These are phyloP conservation scores for Fulica atra DNA, from an alignment of 2,113 vertebrate genomes.

Conservation along the genomic window DNA sequence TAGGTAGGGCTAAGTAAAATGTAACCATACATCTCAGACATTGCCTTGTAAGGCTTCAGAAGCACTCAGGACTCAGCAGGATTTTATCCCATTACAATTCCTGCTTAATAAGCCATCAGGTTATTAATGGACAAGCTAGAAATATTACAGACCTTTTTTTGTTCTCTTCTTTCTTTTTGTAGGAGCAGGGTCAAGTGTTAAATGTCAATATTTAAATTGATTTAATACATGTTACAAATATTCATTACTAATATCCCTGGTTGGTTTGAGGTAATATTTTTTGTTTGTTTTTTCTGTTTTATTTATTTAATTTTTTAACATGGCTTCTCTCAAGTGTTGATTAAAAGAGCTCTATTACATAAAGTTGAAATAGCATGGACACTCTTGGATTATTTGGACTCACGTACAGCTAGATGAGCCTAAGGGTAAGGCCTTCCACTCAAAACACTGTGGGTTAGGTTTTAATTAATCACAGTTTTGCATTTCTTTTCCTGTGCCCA, in stretches of 20 bases:
- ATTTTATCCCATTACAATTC: neutral
- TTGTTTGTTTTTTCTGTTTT: neutral
- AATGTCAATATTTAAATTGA: neutral
- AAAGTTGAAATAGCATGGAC: neutral
- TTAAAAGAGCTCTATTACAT: neutral
- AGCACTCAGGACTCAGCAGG: neutral
- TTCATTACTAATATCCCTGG: neutral
- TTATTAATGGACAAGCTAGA: neutral
- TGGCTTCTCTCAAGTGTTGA: neutral
- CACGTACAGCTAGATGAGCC: neutral
- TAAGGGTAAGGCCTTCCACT: neutral
- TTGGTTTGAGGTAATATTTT: neutral
- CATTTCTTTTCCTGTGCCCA: neutral
- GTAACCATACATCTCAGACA: neutral
- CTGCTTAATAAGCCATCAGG: neutral
- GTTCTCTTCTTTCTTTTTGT: neutral
- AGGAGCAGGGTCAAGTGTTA: accelerated
- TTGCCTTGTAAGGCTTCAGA: neutral
- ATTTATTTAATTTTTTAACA: neutral
- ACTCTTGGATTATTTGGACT: neutral
- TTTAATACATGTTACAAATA: neutral
- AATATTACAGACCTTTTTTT: neutral
- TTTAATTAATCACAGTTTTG: neutral
- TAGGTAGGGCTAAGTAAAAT: neutral
- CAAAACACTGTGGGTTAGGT: neutral